Evolutionary conservation across 1,140 invertebrate genomes (phyloP).

Genomic region (Apis florea): DNA sequence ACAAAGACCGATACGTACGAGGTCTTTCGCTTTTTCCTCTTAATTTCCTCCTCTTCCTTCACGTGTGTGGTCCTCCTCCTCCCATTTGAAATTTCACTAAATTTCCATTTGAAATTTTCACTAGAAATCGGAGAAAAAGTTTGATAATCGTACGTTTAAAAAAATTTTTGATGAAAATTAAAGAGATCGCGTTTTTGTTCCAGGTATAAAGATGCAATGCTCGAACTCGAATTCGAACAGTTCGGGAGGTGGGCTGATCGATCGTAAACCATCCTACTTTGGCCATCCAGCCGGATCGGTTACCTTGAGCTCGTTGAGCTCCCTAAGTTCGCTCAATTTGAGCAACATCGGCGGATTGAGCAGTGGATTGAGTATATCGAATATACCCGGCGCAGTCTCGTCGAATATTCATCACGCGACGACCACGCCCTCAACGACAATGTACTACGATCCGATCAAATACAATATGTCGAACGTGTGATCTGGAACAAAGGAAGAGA

Average conservation of each 20-base stretch:
- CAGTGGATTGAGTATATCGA: slow-evolving; percentile 69
- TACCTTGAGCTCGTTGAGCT: slow-evolving; percentile 68
- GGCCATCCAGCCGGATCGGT: slow-evolving; percentile 68
- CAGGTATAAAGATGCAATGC: slow-evolving; percentile 72
- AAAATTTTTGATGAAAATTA: too few species aligned
- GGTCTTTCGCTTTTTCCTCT: slow-evolving; percentile 40
- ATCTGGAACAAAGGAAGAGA: neutral
- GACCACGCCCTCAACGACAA: slow-evolving; percentile 55
- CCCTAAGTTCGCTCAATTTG: slow-evolving; percentile 70
- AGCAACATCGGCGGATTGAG: slow-evolving; percentile 72
- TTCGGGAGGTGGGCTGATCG: slow-evolving; percentile 71
- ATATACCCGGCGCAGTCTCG: slow-evolving; percentile 63
- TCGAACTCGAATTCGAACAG: slow-evolving; percentile 69
- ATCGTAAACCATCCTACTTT: slow-evolving; percentile 75
- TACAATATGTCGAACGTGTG: slow-evolving; percentile 72
- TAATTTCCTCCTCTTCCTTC: neutral
- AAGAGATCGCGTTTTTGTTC: slow-evolving; percentile 16
- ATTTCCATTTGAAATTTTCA: too few species aligned
- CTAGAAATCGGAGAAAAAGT: too few species aligned
- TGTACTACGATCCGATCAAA: slow-evolving; percentile 78
- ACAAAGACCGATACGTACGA: slow-evolving; percentile 58
- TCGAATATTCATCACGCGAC: slow-evolving; percentile 68
- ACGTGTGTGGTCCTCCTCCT: slow-evolving; percentile 45
- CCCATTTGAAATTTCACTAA: too few species aligned
- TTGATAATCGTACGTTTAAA: too few species aligned